Evolutionary conservation across 2,797 vertebrate genomes (phyloP).

Genomic region (Argentina silus): DNA sequence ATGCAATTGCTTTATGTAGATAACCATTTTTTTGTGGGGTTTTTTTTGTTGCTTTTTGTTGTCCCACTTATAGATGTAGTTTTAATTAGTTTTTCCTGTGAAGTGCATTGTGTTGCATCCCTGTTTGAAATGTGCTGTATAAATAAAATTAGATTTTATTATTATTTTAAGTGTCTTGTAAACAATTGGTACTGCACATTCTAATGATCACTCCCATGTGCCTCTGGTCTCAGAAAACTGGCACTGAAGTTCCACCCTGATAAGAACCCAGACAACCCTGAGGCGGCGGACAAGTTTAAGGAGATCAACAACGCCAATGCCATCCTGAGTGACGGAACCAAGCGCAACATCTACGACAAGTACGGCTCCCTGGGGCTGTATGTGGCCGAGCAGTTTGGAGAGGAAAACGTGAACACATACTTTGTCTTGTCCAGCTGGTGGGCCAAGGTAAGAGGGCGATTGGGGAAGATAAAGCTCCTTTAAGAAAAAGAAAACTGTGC

Average conservation of each 20-base stretch:
- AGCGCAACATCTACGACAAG: slow-evolving; percentile 98
- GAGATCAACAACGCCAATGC: slow-evolving; percentile 98
- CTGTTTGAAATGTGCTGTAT: too few relatives aligned
- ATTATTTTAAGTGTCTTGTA: too few relatives aligned
- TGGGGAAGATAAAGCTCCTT: background rate
- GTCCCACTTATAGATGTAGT: too few relatives aligned
- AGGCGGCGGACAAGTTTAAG: slow-evolving; percentile 97
- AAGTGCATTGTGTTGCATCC: too few relatives aligned
- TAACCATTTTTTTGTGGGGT: too few relatives aligned
- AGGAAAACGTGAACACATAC: slow-evolving; percentile 99
- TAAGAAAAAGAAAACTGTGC: too few relatives aligned
- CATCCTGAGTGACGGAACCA: slow-evolving; percentile 94
- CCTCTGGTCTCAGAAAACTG: slow-evolving; percentile 87
- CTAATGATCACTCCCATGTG: background rate
- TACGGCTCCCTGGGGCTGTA: slow-evolving; percentile 98
- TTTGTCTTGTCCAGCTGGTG: slow-evolving; percentile 99
- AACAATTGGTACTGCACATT: too few relatives aligned
- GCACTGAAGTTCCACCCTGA: slow-evolving; percentile 98
- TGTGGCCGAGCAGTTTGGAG: slow-evolving; percentile 98
- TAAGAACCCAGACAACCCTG: slow-evolving; percentile 98
- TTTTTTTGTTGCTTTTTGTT: too few relatives aligned
- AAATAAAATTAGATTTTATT: too few relatives aligned
- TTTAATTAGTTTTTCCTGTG: too few relatives aligned
- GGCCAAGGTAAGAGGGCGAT: slow-evolving; percentile 88
- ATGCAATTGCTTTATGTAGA: too few relatives aligned